Conservation (phyloP, 1,140 invertebrate genomes). For the Steinernema khuongi region DNA sequence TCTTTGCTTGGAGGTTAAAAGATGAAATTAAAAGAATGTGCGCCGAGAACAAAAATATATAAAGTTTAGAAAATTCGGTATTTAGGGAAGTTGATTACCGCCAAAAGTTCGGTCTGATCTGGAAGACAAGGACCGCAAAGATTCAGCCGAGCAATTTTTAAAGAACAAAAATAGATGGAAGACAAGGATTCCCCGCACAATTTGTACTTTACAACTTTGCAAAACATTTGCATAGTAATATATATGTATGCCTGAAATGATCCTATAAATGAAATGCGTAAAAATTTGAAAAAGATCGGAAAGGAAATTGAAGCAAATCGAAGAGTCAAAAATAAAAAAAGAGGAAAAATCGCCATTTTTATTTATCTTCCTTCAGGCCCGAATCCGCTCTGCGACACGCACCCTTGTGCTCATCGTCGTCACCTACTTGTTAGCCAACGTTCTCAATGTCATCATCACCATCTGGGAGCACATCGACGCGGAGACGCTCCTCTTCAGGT, state of each 20-base stretch:
- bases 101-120: not conserved
- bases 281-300: constrained; percentile 27
- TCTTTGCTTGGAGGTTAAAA: too few relatives aligned
- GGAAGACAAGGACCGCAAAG: not conserved
- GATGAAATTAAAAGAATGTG: too few relatives aligned
- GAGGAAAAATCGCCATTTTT: constrained; percentile 34
- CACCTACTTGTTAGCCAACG: constrained; percentile 53
- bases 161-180: too few relatives aligned
- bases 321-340: constrained; percentile 29
- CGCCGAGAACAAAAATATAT: too few relatives aligned
- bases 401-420: constrained; percentile 53
- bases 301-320: too few relatives aligned
- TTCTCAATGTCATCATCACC: constrained; percentile 54
- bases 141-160: too few relatives aligned
- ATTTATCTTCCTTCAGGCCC: constrained; percentile 35
- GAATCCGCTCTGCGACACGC: constrained; percentile 46
- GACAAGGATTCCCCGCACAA: not conserved
- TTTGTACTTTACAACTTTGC: not conserved
- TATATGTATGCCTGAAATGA: too few relatives aligned
- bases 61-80: not conserved
- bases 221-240: not conserved
- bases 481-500: constrained; percentile 24
- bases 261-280: constrained; percentile 23
- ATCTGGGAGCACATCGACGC: constrained; percentile 55
- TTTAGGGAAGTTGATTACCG: not conserved